Evolutionary conservation across 35 echinoderm and acorn worm species (phyloP), one percentile per base, ranked within the genome.

Genomic region (Hemicentrotus pulcherrimus): DNA sequence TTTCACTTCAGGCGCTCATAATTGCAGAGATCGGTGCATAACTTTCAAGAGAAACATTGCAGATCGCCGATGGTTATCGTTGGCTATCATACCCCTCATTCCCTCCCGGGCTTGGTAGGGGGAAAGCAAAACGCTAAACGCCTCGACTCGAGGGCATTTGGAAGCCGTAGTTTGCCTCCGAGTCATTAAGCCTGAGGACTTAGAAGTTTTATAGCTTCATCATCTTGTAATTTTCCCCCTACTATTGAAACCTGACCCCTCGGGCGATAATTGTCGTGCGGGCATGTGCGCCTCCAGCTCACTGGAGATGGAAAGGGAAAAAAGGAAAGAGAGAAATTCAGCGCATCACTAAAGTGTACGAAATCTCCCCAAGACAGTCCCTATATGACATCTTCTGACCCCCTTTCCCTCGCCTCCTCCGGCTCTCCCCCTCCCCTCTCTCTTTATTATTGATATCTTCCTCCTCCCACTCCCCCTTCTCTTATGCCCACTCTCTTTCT

Each of bases 161-260:
- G 48, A 93, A 58, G 91, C 32, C 91, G 46, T 47, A 31, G 45
- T 93, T 93, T 93, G 91, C 91, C 91, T 93, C n/a, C 32, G 46
- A 93, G 91, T 93, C 91, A 93, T 93, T 55, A 55, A 58, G 91
- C 91, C 91, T 58, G 91, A 93, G 91, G 91, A 93, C 46, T 90
- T 93, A 12, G 91, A 93, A 93, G 91, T 93, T 93, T 93, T 58
- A 93, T 93, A 93, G 91, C 91, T 93, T 47, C 46, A 93, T 93
- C 91, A 93, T 93, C 91, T 93, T 93, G 91, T 93, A 93, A 93
- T 93, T 93, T 93, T 93, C 91, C 91, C 88, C 91, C 46, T 93
- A 10, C 91, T n/a, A 58, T 58, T 93, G 91, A 93, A 93, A 93
- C 91, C 41, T n/a, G 45, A 93, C 91, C 91, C 91, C 45, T 31